Conservation (phyloP, 2,113 vertebrate genomes). For the Elephas maximus region DNA sequence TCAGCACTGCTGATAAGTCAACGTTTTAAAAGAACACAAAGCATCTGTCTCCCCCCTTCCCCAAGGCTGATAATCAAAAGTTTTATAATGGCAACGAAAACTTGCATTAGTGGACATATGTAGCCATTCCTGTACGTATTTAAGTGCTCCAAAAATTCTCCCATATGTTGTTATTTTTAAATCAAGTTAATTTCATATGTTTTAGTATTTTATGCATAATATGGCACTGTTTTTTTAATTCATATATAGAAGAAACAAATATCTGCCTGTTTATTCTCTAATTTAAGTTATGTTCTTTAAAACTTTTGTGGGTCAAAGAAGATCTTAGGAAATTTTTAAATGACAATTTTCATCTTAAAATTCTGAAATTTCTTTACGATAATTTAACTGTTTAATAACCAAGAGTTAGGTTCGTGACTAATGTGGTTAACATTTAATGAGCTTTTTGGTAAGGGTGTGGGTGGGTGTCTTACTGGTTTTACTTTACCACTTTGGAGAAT, state of each 20-base stretch:
- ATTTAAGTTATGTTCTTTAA: neutral
- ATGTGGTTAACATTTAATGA: neutral
- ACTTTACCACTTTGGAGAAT: neutral
- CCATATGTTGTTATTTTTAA: neutral
- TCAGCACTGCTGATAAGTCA: neutral
- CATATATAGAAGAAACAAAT: neutral
- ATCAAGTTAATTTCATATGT: neutral
- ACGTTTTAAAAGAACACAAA: neutral
- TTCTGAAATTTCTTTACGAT: neutral
- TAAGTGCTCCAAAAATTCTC: neutral
- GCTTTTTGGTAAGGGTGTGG: neutral
- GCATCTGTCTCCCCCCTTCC: neutral
- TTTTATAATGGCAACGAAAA: neutral
- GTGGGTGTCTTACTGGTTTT: neutral
- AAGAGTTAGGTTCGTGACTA: neutral
- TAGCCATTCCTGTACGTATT: neutral
- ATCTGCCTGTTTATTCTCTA: neutral
- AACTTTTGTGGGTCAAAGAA: neutral
- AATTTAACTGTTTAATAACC: neutral
- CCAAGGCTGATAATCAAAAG: neutral
- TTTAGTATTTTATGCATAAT: neutral
- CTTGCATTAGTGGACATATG: rapidly evolving
- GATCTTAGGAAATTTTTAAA: neutral
- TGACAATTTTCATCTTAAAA: neutral
- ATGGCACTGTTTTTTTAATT: no score